Base-by-base conservation (phyloP, 2,797 vertebrate species). In the Microctenopoma steveboyesi region DNA sequence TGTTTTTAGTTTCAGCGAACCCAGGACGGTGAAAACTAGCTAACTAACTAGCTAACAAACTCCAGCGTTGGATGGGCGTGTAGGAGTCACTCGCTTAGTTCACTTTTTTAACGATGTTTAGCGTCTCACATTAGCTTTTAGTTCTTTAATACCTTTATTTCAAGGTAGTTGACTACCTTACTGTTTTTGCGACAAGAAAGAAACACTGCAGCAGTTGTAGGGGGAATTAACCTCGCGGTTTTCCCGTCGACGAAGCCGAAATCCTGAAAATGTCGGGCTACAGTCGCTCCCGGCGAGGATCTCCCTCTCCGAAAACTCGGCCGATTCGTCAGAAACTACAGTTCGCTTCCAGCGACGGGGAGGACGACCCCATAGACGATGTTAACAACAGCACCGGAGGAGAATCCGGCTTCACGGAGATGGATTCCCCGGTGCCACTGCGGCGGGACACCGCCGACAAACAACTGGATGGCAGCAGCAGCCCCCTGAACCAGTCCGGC, bases 341-440 rank as follows among this genome's bases (percentile, higher is more conserved):
- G 42, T 99, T 99, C 63, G 59, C 93, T 0, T 90, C 88, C 64
- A 94, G 94, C 49, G 95, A 96, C 63, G 95, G 96, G 4, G 97
- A 97, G 78, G 97, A 96, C 39, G 96, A 97, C 4, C 91, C 94
- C 2, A 91, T 95, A 0, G 94, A 96, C 42, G 95, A 96, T 60
- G 94, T 93, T 0, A 96, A 97, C 90, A 96, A 96, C 92, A 98
- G 96, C 88, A 96, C 96, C 1, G 97, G 96, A 0, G 97, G 94
- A 11, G 97, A 98, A 78, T 98, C 97, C 0, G 97, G 97, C 7
- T 98, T 98, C 79, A 97, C 96, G 55, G 97, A 99, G 91, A 88
- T 96, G 8, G 96, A 98, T 64, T 97, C 96, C n/a, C 97, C 96
- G 25, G 84, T 95, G 57, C 93, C 91, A 0, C 63, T 72, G 58